Conservation (phyloP, 2,797 vertebrate species). For the Tamandua tetradactyla region DNA sequence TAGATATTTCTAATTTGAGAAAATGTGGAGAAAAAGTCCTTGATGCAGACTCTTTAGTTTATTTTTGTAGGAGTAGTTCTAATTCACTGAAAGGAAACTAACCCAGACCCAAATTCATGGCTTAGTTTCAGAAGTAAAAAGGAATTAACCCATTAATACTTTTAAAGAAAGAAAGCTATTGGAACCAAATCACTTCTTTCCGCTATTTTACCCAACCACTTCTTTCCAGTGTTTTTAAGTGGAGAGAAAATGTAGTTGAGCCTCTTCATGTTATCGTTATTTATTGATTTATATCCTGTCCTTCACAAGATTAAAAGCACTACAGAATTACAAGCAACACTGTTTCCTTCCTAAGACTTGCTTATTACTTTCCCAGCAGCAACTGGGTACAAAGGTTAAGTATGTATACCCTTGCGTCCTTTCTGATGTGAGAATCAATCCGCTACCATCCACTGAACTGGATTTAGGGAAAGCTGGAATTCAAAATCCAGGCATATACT, state of each 20-base stretch:
- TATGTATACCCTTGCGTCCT: slow-evolving; percentile 58
- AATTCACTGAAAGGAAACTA: background rate
- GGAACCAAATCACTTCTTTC: slow-evolving; percentile 42
- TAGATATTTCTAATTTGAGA: background rate
- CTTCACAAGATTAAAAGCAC: slow-evolving; percentile 73
- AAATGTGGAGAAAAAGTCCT: background rate
- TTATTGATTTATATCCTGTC: slow-evolving; percentile 74
- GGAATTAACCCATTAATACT: slow-evolving; percentile 48
- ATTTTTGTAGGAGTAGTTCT: slow-evolving; percentile 16
- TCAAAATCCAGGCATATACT: slow-evolving; percentile 54
- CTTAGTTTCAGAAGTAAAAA: slow-evolving; percentile 31
- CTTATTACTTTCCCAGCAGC: slow-evolving; percentile 65
- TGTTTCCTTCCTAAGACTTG: slow-evolving; percentile 55
- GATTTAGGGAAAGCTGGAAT: slow-evolving; percentile 64
- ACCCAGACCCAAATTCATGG: background rate
- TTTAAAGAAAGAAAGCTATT: slow-evolving; percentile 51
- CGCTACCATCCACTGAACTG: slow-evolving; percentile 23
- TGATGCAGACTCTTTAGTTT: slow-evolving; percentile 4
- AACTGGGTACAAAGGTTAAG: slow-evolving; percentile 72
- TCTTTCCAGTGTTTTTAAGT: slow-evolving; percentile 65
- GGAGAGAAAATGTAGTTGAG: slow-evolving; percentile 67
- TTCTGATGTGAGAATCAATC: slow-evolving; percentile 76
- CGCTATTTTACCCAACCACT: slow-evolving; percentile 45
- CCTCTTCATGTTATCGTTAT: slow-evolving; percentile 73
- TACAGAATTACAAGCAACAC: slow-evolving; percentile 56